phyloP scores from a whole-genome alignment of 1,140 invertebrate genomes.

The Idris sp. region DNA sequence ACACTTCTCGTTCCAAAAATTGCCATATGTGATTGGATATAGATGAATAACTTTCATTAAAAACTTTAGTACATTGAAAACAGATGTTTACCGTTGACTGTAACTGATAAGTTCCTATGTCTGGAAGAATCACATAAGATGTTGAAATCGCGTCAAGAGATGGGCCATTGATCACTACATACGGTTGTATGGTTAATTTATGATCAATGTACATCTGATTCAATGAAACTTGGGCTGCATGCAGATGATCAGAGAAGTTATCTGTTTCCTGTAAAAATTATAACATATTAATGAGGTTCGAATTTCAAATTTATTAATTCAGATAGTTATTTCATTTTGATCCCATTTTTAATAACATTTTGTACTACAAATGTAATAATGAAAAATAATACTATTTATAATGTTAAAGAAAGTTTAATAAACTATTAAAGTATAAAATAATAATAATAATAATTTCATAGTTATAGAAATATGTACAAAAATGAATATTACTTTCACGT shows the following conservation, averaged over 20 bases:
- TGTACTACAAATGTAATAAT: not conserved
- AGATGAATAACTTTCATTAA: constrained; percentile 22
- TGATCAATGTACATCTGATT: constrained; percentile 9
- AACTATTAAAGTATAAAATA: not conserved
- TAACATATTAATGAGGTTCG: not conserved
- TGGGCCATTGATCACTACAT: constrained; percentile 29
- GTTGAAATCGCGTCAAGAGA: constrained; percentile 22
- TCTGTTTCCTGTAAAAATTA: constrained; percentile 19
- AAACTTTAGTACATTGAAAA: constrained; percentile 34
- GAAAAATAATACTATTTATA: constrained; percentile 5
- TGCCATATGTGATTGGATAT: constrained; percentile 30
- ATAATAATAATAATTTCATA: no score
- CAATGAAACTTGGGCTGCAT: constrained; percentile 3
- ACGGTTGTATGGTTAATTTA: constrained; percentile 29
- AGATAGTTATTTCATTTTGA: not conserved
- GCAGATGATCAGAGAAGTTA: constrained; percentile 4
- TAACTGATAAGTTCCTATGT: constrained; percentile 21
- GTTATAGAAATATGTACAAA: no score
- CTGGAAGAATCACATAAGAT: constrained; percentile 23
- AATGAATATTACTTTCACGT: constrained; percentile 51
- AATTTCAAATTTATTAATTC: not conserved
- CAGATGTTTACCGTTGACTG: not conserved
- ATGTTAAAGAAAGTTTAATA: no score
- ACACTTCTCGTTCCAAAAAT: constrained; percentile 15
- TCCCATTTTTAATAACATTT: no score